Conservation (phyloP, 2,888 invertebrate genomes). For the Xestia rhomboidea region DNA sequence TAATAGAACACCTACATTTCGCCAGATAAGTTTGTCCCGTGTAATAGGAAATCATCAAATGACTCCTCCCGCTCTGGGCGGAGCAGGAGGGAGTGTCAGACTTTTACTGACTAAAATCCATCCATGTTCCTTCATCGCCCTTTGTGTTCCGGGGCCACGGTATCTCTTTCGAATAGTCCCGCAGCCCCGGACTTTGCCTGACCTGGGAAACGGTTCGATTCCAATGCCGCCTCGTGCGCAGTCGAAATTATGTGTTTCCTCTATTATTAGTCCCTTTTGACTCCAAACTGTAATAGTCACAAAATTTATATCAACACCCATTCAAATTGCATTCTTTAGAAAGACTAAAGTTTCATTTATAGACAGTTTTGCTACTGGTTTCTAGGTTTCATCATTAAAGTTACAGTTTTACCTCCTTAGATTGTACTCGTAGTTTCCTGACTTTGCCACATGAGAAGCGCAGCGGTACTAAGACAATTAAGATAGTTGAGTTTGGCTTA, state of each 20-base stretch:
- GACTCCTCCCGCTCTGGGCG: too few species aligned
- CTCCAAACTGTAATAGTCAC: background rate
- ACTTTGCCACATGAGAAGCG: slow-evolving; percentile 30
- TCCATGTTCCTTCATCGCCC: too few species aligned
- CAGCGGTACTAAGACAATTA: slow-evolving; percentile 47
- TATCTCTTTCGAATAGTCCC: too few species aligned
- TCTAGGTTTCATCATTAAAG: slow-evolving; percentile 21
- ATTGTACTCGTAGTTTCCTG: slow-evolving; percentile 24
- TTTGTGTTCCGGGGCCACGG: too few species aligned
- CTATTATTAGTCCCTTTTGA: background rate
- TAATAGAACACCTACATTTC: background rate
- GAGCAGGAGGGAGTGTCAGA: too few species aligned
- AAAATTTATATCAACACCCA: background rate
- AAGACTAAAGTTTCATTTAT: background rate
- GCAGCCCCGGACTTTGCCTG: too few species aligned
- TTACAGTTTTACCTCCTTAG: slow-evolving; percentile 15
- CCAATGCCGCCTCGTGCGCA: background rate
- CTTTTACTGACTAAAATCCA: too few species aligned
- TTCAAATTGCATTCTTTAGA: background rate
- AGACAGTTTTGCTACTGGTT: background rate
- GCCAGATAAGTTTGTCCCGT: background rate
- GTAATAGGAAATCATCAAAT: too few species aligned
- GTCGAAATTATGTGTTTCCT: background rate
- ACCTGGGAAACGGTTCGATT: background rate
- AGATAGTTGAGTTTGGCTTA: slow-evolving; percentile 39